Base-by-base conservation (phyloP, 1,140 invertebrate genomes). In the Thaumetopoea pityocampa region DNA sequence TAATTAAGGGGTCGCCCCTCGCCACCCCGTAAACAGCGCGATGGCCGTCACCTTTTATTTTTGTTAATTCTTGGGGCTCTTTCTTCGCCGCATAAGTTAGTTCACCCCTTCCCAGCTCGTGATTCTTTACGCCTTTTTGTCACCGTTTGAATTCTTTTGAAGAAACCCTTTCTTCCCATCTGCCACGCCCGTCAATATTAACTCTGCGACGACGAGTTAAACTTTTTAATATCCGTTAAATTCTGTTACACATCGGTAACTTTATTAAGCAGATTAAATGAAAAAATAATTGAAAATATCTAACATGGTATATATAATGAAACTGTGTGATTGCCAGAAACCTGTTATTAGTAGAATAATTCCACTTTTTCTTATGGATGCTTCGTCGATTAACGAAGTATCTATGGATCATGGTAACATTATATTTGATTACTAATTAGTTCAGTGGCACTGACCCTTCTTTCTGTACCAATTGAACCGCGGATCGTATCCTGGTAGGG, bases 161-260 rank as follows among this genome's bases (percentile, higher is more conserved):
- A 69, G 67, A 69, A 76, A 76, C 80, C 68, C 63, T 80, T 79
- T 71, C 67, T 73, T 71, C 67, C 77, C 80, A 81, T 84, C 78
- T 84, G 80, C 74, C 67, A 72, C 74, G 73, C 79, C 83, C 82
- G 85, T 86, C 85, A 85, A 85, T 86, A 86, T 85, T 85, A 86
- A 86, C 81, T 85, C 74, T 66, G 53, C 54, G 49, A 34, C 26
- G 54, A 57, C 65, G 72, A 73, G 67, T 77, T 81, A 81, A 84
- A 84, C 80, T 84, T 84, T 84, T 84, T 84, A 84, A 81, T 84
- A 84, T 84, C 80, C 77, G 74, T 68, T 84, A 78, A 84, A 84
- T 84, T 84, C 74, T 66, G 74, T 84, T 81, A 81, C 73, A 60
- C 60, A 52, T 45, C 51, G 63, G 67, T 68, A 83, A 78, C 59